phyloP scores from a whole-genome alignment of 2,797 vertebrate genomes.

The Prunella strophiata region DNA sequence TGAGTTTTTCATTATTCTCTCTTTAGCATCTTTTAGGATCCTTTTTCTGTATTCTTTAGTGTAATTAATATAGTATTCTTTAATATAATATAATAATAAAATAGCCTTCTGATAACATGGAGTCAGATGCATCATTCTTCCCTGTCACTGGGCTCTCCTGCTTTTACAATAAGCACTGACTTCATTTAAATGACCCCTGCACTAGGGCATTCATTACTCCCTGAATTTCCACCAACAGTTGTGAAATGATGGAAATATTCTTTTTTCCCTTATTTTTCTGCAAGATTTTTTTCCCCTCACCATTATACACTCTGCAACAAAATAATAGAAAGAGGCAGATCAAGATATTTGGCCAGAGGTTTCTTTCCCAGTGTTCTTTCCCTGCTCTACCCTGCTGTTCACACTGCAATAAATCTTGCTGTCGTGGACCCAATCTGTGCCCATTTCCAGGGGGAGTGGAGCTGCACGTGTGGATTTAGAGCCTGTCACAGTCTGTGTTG shows the following conservation, averaged over 20 bases:
- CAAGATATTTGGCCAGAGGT: neutral
- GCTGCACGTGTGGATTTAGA: neutral
- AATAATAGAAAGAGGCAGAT: neutral
- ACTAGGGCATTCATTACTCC: neutral
- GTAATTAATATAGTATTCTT: too few relatives aligned
- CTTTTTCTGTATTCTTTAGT: too few relatives aligned
- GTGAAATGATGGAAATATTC: neutral
- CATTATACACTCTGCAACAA: accelerated
- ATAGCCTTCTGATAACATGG: too few relatives aligned
- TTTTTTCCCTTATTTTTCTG: neutral
- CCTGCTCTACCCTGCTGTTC: neutral
- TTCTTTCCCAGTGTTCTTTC: neutral
- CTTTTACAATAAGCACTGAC: too few relatives aligned
- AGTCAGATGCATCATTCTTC: too few relatives aligned
- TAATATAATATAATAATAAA: too few relatives aligned
- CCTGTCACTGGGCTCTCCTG: too few relatives aligned
- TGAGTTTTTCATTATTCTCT: too few relatives aligned
- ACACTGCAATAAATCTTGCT: neutral
- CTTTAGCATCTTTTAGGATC: too few relatives aligned
- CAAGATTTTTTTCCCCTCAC: neutral
- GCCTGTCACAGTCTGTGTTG: accelerated
- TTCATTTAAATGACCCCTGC: neutral
- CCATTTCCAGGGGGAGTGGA: neutral
- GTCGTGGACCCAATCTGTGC: accelerated
- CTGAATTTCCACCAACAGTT: neutral